phyloP scores from a whole-genome alignment of 2,888 invertebrate species.

The Adineta ricciae region DNA sequence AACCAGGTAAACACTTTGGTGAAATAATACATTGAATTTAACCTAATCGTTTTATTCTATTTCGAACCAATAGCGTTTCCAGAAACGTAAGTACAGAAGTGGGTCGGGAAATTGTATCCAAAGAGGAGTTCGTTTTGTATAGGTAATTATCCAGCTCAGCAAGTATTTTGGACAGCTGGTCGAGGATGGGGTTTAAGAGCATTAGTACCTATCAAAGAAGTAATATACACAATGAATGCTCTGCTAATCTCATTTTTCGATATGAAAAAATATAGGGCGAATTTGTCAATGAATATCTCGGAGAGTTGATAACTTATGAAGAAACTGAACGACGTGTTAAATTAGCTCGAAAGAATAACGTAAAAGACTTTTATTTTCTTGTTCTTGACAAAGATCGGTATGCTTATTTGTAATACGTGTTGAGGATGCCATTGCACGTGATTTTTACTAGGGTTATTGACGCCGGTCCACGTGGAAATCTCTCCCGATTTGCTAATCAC shows the following conservation, averaged over 20 bases:
- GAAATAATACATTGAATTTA: not conserved
- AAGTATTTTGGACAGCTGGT: conserved; percentile 59
- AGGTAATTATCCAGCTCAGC: conserved; percentile 27
- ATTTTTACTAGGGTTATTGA: conserved; percentile 62
- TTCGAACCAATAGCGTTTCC: not conserved
- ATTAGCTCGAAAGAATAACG: conserved; percentile 69
- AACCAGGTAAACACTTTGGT: not conserved
- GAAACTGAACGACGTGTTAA: conserved; percentile 72
- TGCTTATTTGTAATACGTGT: not conserved
- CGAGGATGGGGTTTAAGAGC: conserved; percentile 78
- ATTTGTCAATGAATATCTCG: conserved; percentile 90
- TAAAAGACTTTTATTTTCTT: conserved; percentile 80
- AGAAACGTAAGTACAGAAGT: not conserved
- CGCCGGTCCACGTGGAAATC: conserved; percentile 84
- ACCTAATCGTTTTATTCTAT: not conserved
- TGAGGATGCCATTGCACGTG: too few relatives aligned
- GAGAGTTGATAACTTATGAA: conserved; percentile 79
- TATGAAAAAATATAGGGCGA: conserved; percentile 55
- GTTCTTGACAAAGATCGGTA: conserved; percentile 72
- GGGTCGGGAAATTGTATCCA: not conserved
- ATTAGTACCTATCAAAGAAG: conserved; percentile 60
- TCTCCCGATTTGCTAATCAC: conserved; percentile 76
- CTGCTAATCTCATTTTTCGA: too few relatives aligned
- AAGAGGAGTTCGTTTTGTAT: not conserved
- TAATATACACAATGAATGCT: conserved; percentile 38